Evolutionary conservation across 2,797 vertebrate genomes (phyloP).

Genomic region (Rhinophrynus dorsalis): DNA sequence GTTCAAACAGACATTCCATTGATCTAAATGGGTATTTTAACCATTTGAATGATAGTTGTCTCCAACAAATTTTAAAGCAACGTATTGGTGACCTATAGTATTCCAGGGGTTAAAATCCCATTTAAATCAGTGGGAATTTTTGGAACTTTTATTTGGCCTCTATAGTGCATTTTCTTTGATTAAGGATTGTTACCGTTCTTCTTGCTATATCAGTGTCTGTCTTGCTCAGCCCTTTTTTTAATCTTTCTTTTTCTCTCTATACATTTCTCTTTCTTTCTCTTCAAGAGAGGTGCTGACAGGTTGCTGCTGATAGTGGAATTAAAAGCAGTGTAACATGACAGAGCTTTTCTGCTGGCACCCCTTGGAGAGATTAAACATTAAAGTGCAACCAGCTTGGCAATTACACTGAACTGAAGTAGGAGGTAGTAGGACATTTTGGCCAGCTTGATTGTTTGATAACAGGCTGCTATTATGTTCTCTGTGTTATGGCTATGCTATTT

Average conservation of each 20-base stretch:
- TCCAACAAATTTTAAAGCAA: too few species aligned
- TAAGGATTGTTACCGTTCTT: too few species aligned
- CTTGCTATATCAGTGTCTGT: too few species aligned
- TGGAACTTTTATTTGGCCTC: too few species aligned
- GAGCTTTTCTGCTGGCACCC: background rate
- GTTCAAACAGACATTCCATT: too few species aligned
- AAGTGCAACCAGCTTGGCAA: slow-evolving; percentile 17
- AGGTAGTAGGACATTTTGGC: background rate
- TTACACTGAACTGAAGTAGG: slow-evolving; percentile 4
- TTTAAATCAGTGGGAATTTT: too few species aligned
- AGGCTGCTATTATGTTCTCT: background rate
- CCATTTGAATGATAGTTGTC: too few species aligned
- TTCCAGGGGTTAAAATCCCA: too few species aligned
- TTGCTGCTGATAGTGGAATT: slow-evolving; percentile 6
- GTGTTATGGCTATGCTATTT: too few species aligned
- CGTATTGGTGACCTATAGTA: too few species aligned
- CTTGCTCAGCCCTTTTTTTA: background rate
- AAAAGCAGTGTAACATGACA: background rate
- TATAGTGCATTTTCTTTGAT: too few species aligned
- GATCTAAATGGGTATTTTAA: too few species aligned
- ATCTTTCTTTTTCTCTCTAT: background rate
- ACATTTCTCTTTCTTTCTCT: slow-evolving; percentile 6
- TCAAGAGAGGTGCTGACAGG: slow-evolving; percentile 5
- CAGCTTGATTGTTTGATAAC: background rate
- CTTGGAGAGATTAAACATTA: slow-evolving; percentile 18